Evolutionary conservation across 2,888 invertebrate genomes (phyloP).

Genomic region (Trichopria drosophilae): DNA sequence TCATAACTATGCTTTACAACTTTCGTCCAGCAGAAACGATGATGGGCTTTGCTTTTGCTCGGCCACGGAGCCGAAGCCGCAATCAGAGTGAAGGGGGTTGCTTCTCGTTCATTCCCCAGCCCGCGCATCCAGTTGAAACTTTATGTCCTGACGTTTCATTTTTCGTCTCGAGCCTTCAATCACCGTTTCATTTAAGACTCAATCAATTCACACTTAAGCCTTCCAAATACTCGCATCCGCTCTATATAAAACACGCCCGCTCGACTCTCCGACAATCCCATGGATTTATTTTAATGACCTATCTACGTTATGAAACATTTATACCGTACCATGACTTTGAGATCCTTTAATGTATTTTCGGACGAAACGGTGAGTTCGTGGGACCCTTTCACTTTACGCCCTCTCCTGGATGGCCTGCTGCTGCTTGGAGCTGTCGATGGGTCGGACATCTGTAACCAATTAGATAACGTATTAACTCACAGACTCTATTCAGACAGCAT

Average conservation of each 20-base stretch:
- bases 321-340: constrained; percentile 33
- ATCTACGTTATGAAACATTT: too few species aligned
- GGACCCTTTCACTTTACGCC: constrained; percentile 33
- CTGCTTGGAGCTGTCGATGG: not conserved
- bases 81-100: constrained; percentile 21
- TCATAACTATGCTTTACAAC: constrained; percentile 56
- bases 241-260: too few species aligned
- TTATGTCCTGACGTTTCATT: constrained; percentile 22
- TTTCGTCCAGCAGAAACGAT: constrained; percentile 40
- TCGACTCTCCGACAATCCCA: too few species aligned
- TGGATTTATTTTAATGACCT: too few species aligned
- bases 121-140: constrained; percentile 25
- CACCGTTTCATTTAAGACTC: constrained; percentile 13
- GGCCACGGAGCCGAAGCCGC: constrained; percentile 25
- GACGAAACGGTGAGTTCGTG: constrained; percentile 32
- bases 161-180: constrained; percentile 3
- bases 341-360: constrained; percentile 28
- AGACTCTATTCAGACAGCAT: not conserved
- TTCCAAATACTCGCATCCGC: too few species aligned
- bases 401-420: constrained; percentile 25
- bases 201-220: too few species aligned
- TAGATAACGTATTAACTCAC: not conserved
- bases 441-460: constrained; percentile 9
- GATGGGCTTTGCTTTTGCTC: constrained; percentile 33
- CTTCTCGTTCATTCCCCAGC: too few species aligned